Conservation (phyloP, 2,888 invertebrate genomes). For the Lobophora halterata region DNA sequence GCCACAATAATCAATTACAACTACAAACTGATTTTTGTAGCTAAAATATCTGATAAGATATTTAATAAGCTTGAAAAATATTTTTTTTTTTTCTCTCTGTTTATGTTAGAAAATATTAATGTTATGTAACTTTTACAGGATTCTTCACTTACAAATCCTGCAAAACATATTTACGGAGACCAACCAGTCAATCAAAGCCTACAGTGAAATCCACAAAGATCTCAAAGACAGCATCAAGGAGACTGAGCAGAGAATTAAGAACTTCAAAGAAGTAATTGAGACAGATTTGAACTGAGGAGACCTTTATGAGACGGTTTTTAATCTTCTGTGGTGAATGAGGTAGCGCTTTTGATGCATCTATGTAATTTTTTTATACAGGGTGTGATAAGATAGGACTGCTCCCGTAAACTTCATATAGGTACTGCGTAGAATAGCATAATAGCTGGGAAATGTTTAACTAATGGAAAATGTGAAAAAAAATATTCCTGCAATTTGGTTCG, state of each 20-base stretch:
- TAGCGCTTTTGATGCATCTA: constrained; percentile 6
- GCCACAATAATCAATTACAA: no score
- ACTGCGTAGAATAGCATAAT: no score
- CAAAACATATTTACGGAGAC: constrained; percentile 71
- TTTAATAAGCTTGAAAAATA: no score
- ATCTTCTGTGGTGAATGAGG: neutral
- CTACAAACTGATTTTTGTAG: no score
- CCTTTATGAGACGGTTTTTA: neutral
- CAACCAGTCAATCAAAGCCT: constrained; percentile 68
- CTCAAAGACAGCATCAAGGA: constrained; percentile 62
- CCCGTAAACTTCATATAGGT: no score
- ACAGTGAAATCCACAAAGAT: constrained; percentile 68
- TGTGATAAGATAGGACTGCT: no score
- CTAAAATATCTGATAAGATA: no score
- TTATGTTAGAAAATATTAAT: neutral
- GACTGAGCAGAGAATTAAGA: constrained; percentile 59
- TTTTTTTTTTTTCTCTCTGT: neutral
- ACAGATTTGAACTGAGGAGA: constrained; percentile 40
- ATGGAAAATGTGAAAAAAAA: no score
- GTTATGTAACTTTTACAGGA: constrained; percentile 50
- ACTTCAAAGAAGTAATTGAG: constrained; percentile 57
- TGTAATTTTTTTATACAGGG: neutral
- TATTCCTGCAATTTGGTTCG: no score
- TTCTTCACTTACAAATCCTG: constrained; percentile 66
- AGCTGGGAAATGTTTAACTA: no score